Conservation (phyloP, 2,113 vertebrate genomes). For the Antechinus flavipes region DNA sequence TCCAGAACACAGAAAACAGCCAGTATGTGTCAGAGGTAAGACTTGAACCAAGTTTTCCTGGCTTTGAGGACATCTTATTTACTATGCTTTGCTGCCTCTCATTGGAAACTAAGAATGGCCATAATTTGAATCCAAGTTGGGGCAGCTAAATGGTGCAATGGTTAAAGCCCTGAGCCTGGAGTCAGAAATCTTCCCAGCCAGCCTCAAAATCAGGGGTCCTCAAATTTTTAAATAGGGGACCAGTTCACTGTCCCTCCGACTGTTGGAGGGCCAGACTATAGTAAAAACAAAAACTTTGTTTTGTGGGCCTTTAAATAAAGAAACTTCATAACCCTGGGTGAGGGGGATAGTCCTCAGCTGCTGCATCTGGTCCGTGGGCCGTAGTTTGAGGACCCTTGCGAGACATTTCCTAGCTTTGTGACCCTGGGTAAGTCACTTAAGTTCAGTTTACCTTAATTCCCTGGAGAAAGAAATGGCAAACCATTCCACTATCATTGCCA, state of each 20-base stretch:
- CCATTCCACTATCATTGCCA: not conserved
- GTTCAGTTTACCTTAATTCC: not conserved
- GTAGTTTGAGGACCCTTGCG: too few relatives aligned
- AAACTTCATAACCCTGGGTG: too few relatives aligned
- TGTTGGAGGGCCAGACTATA: too few relatives aligned
- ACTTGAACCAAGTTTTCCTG: not conserved
- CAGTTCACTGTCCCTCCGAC: too few relatives aligned
- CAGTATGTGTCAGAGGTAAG: not conserved
- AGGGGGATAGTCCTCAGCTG: too few relatives aligned
- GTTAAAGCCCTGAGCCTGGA: not conserved
- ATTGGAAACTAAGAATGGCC: not conserved
- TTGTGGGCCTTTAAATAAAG: too few relatives aligned
- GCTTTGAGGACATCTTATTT: not conserved
- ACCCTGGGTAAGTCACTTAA: too few relatives aligned
- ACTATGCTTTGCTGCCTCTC: not conserved
- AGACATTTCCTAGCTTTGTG: not conserved
- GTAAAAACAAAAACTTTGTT: too few relatives aligned
- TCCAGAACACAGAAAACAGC: not conserved
- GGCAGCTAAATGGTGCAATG: not conserved
- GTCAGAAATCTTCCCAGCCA: not conserved
- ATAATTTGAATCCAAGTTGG: slow-evolving; percentile 7
- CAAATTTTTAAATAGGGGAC: too few relatives aligned
- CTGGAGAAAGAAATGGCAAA: not conserved
- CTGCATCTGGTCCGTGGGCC: too few relatives aligned
- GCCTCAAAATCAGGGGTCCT: not conserved